Base-by-base conservation (phyloP, 2,888 invertebrate species). In the Himalopsyche tibetana region DNA sequence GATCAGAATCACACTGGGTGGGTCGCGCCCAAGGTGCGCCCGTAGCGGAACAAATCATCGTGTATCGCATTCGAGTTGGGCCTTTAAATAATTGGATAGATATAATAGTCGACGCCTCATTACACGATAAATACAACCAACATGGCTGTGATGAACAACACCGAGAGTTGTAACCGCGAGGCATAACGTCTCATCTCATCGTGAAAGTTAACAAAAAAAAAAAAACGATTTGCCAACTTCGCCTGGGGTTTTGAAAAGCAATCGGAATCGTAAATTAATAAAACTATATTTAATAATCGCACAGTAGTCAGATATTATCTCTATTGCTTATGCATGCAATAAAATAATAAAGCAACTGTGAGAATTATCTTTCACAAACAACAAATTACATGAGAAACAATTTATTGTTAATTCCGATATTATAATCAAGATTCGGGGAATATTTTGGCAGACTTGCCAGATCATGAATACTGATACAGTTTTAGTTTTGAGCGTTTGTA, bases 101-200 rank as follows among this genome's bases (percentile, higher is more conserved):
- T 5, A 74, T 74, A 74, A 74, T 74, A 74, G 15, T 74, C 36
- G 36, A 74, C 74, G 74, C 74, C 36, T 74, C 74, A 74, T 74
- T 74, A 74, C 38, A 36, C 74, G 74, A 74, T 74, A 74, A 74
- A 74, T 74, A 74, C 36, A 74, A 74, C 51, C 36, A 74, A 74
- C 15, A 38, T 38, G 12, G 74, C 38, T 74, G 4, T 36, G 36
- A 28, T 74, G 74, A 19, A 28, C n/a, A 63, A 19, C 36, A 36
- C 74, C 38, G 74, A 9, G 19, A 15, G 19, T 69, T 69, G 8
- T 19, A 69, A 28, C 28, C 69, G 69, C 69, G 36, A 28, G 19
- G 56, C n/a, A 56, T 56, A 56, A 36, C 38, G 15, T 74, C 74
- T 36, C 74, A 15, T 38, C 74, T 74, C 36, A 74, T n/a, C 36